A percentile compares a stretch with the other conserved stretches of the same genome.
These are phyloP conservation scores for Rhinoderma darwinii DNA, from an alignment of 2,113 vertebrate species.

Conservation along the genomic window DNA sequence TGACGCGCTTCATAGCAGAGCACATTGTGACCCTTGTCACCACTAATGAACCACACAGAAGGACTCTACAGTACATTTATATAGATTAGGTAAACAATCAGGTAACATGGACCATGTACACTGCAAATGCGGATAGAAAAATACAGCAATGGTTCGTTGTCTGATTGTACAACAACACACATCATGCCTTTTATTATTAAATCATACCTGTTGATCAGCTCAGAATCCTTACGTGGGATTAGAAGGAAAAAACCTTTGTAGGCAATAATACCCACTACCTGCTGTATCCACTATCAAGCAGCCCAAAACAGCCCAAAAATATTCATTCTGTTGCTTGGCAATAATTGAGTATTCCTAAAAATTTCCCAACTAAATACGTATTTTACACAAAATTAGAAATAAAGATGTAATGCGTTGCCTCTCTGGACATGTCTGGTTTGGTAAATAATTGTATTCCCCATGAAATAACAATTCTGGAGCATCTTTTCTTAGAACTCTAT, in stretches of 20 bases:
- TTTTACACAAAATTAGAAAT: not conserved
- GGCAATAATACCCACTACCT: not conserved
- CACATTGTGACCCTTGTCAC: slow-evolving; percentile 21
- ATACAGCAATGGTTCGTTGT: not conserved
- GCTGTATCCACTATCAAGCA: not conserved
- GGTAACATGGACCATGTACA: not conserved
- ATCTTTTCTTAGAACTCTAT: too few relatives aligned
- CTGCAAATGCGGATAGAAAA: not conserved
- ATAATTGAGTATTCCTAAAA: not conserved
- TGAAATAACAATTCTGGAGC: too few relatives aligned
- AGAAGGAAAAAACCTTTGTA: not conserved
- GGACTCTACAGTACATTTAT: not conserved
- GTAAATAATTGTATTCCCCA: too few relatives aligned
- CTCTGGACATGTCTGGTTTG: too few relatives aligned
- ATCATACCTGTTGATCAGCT: not conserved
- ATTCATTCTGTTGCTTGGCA: not conserved
- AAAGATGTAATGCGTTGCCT: too few relatives aligned
- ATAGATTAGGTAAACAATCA: not conserved
- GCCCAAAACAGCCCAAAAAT: not conserved
- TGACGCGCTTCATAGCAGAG: not conserved
- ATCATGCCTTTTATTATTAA: not conserved
- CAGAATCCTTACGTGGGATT: not conserved
- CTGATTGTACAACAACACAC: not conserved
- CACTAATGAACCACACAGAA: not conserved
- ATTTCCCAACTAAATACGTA: not conserved